Evolutionary conservation across 2,888 invertebrate genomes (phyloP), one percentile per base, ranked within the genome.

Genomic region (Lasius platythorax): DNA sequence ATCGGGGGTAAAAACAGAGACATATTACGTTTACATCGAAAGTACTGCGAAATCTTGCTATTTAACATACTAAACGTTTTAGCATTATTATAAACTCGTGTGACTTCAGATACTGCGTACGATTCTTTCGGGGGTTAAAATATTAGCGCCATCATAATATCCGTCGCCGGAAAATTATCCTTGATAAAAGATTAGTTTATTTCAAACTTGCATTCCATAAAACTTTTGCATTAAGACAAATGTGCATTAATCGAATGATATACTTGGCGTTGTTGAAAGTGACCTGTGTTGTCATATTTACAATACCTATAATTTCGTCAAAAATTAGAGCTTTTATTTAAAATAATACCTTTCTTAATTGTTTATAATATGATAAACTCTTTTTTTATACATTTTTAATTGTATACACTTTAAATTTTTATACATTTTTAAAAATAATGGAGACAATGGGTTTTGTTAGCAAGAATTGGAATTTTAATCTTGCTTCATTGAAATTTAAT

Each of bases 1-100:
- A 2, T 63, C 1, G 30, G 30, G 8, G 30, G 30, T 74, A 74
- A 43, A 63, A 46, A 43, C 6, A 2, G 1, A 30, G 1, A 63
- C 46, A 61, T n/a, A 33, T 70, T 70, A 37, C 9, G 15, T 40
- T 37, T 73, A 30, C 12, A 40, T 73, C 18, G 28, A 40, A 73
- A 73, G n/a, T 18, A 28, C 9, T 46, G 53, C 28, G 40, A 66
- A 86, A 78, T 78, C 78, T 40, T 53, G 78, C 58, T 73, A 82
- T 86, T 87, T 87, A 85, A 87, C 75, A 83, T 76, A 82, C 50
- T 84, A 75, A 85, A 86, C 64, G 72, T 40, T 63, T 66, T 40
- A 79, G 66, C 50, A 33, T 33, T 61, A 70, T 67, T 68, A 83
- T 79, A 84, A 79, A 74, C n/a, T 84, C 56, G 63, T 78, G 50